Conservation (phyloP, 1,140 invertebrate species). For the Potamilus streckersoni region DNA sequence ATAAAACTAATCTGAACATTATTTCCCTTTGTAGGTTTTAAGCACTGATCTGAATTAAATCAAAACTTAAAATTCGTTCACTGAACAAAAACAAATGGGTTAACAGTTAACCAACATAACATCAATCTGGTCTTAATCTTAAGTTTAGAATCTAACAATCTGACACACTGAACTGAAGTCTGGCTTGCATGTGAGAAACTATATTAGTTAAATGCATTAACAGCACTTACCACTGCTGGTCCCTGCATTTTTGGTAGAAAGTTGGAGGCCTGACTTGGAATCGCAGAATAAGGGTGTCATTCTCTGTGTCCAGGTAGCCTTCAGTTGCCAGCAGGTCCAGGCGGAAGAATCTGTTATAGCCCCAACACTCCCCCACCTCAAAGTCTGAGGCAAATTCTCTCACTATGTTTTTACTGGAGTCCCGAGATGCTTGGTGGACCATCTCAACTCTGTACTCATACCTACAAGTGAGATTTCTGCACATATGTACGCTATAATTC, state of each 20-base stretch:
- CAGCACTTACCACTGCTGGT: conserved; percentile 83
- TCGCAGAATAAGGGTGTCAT: conserved; percentile 66
- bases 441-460: conserved; percentile 96
- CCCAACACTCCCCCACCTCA: conserved; percentile 98
- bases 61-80: no score
- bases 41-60: no score
- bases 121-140: no score
- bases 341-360: conserved; percentile 94
- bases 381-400: conserved; percentile 91
- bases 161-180: not conserved
- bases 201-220: not conserved
- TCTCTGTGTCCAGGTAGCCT: conserved; percentile 77
- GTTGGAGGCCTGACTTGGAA: conserved; percentile 94
- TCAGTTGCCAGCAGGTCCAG: conserved; percentile 90
- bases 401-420: conserved; percentile 91
- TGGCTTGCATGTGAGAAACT: not conserved
- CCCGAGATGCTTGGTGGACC: conserved; percentile 88
- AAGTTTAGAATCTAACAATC: not conserved
- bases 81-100: not conserved
- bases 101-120: not conserved
- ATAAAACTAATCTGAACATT: no score
- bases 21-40: no score
- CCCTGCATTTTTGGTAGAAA: conserved; percentile 91
- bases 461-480: conserved; percentile 66
- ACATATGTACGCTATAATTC: no score